Evolutionary conservation across 2,113 vertebrate genomes (phyloP), one percentile per base, ranked within the genome.

Genomic region (Aythya baeri): DNA sequence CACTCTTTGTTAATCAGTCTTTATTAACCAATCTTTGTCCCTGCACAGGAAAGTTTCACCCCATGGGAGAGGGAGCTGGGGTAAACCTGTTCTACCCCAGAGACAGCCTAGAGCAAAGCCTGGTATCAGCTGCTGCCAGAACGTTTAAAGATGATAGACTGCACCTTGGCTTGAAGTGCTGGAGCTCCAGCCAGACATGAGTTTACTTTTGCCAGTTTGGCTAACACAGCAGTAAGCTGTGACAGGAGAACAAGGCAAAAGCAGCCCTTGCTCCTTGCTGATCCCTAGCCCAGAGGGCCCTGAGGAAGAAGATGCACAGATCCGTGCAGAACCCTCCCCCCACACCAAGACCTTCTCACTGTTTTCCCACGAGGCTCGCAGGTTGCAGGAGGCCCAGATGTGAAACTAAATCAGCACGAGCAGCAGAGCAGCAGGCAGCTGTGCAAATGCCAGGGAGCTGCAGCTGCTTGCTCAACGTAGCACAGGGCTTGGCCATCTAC

Each of bases 361-460:
- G 25, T 16, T 34, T 71, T 71, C 78, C 46, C 84, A 57, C 0
- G 0, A 29, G 61, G 46, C 41, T 84, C 0, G 0, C 46, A 59
- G 81, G 68, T 71, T 49, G 73, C 25, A 0, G 2, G 8, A 58
- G 86, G 65, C 31, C 68, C 80, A 84, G 81, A 38, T 32, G 62
- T 0, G 0, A 57, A 62, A 83, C 22, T 32, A 29, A 88, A 59
- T 11, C 5, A 1, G 20, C 38, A 71, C 18, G 61, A 82, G 57
- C 55, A 23, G 0, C 84, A 63, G 36, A 67, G 65, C 73, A 91
- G 93, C 80, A 95, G 70, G 61, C n/a, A 1, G 27, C 67, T 66
- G 68, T 27, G 44, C 26, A 46, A 67, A 62, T 63, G 65, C 80
- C 80, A 58, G 54, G 49, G 63, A 80, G 34, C 29, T 55, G 52